Conservation (phyloP, 2,888 invertebrate genomes). For the Bursaphelenchus okinawaensis region DNA sequence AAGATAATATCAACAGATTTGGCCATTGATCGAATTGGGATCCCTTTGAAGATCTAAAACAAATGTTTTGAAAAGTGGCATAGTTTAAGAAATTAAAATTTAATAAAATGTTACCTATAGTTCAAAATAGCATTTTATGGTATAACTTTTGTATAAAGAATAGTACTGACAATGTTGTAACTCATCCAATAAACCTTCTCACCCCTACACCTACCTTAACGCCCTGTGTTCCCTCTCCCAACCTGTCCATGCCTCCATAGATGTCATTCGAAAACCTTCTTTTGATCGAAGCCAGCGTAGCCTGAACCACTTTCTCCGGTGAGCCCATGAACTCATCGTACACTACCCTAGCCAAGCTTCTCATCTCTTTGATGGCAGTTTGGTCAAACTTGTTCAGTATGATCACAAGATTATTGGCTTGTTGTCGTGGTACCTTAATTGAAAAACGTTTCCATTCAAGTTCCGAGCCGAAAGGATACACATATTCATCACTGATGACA, state of each 20-base stretch:
- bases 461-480: constrained; percentile 20
- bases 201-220: no score
- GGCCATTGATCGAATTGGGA: constrained; percentile 10
- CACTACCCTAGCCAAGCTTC: background rate
- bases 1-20: background rate
- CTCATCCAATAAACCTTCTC: background rate
- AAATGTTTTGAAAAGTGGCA: background rate
- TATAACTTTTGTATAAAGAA: no score
- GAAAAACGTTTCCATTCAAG: constrained; percentile 24
- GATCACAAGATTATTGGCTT: constrained; percentile 8
- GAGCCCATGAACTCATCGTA: constrained; percentile 1
- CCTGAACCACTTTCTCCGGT: background rate
- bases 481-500: constrained; percentile 18
- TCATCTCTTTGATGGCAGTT: constrained; percentile 1
- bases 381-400: constrained; percentile 18
- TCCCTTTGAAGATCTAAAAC: constrained; percentile 5
- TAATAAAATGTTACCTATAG: no score
- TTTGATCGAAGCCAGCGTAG: background rate
- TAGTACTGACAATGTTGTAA: no score
- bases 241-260: background rate
- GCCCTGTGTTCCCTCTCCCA: no score
- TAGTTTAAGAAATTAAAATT: no score
- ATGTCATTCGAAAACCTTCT: background rate
- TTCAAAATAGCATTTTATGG: no score
- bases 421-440: constrained; percentile 1